phyloP scores from a whole-genome alignment of 64 coral and sea anemone genomes.

The Dendrophyllia cribrosa region DNA sequence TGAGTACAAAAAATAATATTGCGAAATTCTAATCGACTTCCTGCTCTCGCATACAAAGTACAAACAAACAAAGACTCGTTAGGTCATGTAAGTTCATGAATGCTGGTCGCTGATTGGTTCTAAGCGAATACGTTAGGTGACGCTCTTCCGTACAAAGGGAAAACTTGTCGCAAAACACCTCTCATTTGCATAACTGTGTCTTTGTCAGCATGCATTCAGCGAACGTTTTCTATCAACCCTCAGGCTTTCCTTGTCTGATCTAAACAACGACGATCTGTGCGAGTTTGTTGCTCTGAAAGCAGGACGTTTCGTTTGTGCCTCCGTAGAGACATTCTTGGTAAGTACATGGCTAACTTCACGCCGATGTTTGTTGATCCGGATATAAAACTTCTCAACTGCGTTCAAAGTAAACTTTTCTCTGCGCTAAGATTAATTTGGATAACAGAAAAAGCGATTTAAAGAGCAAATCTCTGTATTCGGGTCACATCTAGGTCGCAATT shows the following conservation, averaged over 20 bases:
- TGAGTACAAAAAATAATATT: neutral
- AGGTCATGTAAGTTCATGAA: neutral
- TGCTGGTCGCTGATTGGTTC: slow-evolving; percentile 16
- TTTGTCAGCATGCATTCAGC: slow-evolving; percentile 15
- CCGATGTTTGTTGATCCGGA: slow-evolving; percentile 1
- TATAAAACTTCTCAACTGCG: slow-evolving; percentile 17
- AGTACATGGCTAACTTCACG: neutral
- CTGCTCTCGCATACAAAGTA: neutral
- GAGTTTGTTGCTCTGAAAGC: slow-evolving; percentile 5
- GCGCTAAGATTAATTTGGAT: neutral
- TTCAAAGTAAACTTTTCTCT: slow-evolving; percentile 3
- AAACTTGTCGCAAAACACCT: slow-evolving; percentile 32
- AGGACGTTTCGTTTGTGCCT: neutral
- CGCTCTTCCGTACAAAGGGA: neutral
- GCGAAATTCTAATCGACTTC: neutral
- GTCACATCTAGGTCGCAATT: neutral
- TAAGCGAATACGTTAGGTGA: neutral
- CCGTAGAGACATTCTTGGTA: neutral
- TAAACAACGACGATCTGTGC: neutral
- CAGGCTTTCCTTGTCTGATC: neutral
- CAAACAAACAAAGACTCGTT: slow-evolving; percentile 7
- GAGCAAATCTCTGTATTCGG: neutral
- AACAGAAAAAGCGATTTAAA: neutral
- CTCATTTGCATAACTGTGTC: slow-evolving; percentile 30
- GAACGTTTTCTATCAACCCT: neutral